Percentiles rank a stretch among this genome's conserved stretches.
Evolutionary conservation across 2,113 vertebrate species (phyloP).

Genomic region (Fregetta grallaria): DNA sequence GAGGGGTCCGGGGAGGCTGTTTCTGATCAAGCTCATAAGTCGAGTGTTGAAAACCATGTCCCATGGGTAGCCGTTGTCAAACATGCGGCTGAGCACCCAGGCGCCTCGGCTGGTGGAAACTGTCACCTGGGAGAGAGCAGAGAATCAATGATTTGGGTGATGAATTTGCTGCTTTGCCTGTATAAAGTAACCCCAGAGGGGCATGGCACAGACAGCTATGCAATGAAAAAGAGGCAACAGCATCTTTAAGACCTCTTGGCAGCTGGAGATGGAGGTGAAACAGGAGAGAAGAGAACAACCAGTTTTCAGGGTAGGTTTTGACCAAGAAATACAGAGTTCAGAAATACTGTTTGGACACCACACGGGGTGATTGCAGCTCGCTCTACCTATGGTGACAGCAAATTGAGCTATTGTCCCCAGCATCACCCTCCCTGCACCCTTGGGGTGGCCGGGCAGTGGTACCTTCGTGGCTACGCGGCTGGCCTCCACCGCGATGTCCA

Average conservation of each 20-base stretch:
- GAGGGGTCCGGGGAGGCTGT: slow-evolving; percentile 68
- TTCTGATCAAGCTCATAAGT: slow-evolving; percentile 58
- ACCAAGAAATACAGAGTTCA: background rate
- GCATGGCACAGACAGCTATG: accelerated
- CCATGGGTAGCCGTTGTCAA: slow-evolving; percentile 75
- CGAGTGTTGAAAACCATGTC: slow-evolving; percentile 78
- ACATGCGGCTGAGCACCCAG: slow-evolving; percentile 80
- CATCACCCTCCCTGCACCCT: accelerated
- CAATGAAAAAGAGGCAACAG: background rate
- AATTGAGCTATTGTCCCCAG: background rate
- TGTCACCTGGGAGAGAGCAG: slow-evolving; percentile 76
- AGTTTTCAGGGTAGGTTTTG: background rate
- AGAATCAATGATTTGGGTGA: background rate
- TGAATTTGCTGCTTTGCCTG: background rate
- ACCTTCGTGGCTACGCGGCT: slow-evolving; percentile 83
- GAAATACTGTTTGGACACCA: background rate
- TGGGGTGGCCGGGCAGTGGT: background rate
- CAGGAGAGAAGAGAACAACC: background rate
- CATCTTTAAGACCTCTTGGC: background rate
- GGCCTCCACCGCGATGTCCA: slow-evolving; percentile 86
- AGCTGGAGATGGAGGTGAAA: background rate
- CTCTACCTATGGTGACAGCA: background rate
- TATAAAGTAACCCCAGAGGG: background rate
- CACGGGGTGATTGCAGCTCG: background rate
- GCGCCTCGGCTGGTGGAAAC: slow-evolving; percentile 80